phyloP scores from a whole-genome alignment of 2,888 invertebrate genomes.

The Barypeithes pellucidus region DNA sequence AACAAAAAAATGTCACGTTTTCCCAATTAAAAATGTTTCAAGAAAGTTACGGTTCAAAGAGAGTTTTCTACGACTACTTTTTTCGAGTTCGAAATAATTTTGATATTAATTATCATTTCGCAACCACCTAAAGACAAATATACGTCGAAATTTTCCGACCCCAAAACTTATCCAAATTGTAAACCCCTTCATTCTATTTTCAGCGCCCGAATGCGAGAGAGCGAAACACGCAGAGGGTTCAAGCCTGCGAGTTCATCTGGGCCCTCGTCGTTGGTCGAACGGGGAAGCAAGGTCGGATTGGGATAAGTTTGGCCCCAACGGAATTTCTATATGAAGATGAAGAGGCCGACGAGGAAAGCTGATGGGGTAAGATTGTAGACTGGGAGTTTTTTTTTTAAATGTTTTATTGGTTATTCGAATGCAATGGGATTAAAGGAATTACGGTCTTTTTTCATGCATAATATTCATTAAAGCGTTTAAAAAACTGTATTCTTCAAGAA shows the following conservation, averaged over 20 bases:
- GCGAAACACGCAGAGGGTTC: slow-evolving; percentile 31
- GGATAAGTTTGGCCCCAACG: slow-evolving; percentile 23
- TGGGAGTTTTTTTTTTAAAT: no score
- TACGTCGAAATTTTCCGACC: slow-evolving; percentile 31
- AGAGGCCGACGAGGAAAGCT: slow-evolving; percentile 4
- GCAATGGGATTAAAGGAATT: no score
- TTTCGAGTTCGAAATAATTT: slow-evolving; percentile 11
- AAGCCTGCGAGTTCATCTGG: slow-evolving; percentile 40
- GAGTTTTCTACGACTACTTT: no score
- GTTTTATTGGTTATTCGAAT: no score
- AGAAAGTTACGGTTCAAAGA: no score
- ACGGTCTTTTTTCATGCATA: no score
- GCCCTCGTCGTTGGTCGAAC: slow-evolving; percentile 26
- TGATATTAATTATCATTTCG: slow-evolving; percentile 30
- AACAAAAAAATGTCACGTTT: no score
- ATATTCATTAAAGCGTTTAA: no score
- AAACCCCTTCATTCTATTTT: slow-evolving; percentile 44
- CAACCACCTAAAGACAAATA: slow-evolving; percentile 30
- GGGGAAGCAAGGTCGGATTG: slow-evolving; percentile 28
- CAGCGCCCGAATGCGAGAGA: slow-evolving; percentile 27
- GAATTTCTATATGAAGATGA: slow-evolving; percentile 2
- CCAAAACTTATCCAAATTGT: slow-evolving; percentile 36
- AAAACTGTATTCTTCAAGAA: no score
- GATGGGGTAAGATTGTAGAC: slow-evolving; percentile 11
- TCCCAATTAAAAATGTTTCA: no score